phyloP scores from a whole-genome alignment of 2,888 invertebrate genomes.

The Dryobotodes eremita region DNA sequence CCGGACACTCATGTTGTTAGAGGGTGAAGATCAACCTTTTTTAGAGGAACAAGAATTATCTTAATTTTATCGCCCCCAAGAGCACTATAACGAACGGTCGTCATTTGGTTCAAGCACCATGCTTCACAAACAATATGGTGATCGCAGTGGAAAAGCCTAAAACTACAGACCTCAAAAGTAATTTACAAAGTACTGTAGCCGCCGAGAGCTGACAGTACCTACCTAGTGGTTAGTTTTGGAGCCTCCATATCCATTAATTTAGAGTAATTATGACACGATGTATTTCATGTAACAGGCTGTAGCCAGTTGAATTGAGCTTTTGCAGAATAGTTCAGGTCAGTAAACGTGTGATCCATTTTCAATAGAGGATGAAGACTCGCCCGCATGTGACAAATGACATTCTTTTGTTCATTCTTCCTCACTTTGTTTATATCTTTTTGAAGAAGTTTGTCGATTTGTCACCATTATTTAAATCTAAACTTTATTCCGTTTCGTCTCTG shows the following conservation, averaged over 20 bases:
- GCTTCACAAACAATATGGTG: background rate
- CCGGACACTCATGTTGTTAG: constrained; percentile 24
- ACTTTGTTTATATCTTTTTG: constrained; percentile 56
- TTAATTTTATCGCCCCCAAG: constrained; percentile 12
- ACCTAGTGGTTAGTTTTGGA: background rate
- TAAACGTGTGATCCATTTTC: constrained; percentile 17
- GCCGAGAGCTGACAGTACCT: too few relatives aligned
- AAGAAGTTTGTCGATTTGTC: constrained; percentile 61
- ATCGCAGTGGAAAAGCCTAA: background rate
- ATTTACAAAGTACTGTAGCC: too few relatives aligned
- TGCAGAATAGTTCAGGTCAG: constrained; percentile 19
- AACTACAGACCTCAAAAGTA: background rate
- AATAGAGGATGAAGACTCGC: constrained; percentile 20
- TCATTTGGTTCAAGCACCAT: background rate
- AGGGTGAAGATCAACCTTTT: constrained; percentile 11
- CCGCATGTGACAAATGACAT: constrained; percentile 35
- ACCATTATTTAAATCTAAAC: constrained; percentile 61
- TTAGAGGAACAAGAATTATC: background rate
- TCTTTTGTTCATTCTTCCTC: constrained; percentile 45
- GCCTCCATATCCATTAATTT: constrained; percentile 5
- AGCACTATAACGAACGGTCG: background rate
- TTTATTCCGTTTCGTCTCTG: constrained; percentile 32
- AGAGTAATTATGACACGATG: background rate
- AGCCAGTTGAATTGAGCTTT: constrained; percentile 16
- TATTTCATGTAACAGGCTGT: constrained; percentile 22